Base-by-base conservation (phyloP, 2,888 invertebrate genomes). In the Dryobotodes eremita region DNA sequence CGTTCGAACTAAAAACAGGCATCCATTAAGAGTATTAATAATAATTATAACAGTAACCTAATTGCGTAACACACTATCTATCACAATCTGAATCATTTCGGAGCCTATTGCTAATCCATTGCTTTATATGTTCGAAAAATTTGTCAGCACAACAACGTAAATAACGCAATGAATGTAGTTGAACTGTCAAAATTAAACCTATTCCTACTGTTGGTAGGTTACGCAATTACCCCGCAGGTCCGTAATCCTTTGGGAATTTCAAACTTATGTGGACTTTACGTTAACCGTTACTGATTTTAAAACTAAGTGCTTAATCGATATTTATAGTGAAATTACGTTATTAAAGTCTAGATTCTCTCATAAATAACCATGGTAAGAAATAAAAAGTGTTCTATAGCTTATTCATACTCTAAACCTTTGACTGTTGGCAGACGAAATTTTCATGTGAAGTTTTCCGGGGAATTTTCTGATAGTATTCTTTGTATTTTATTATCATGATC, bases 401-500 rank as follows among this genome's bases (percentile, higher is more conserved):
- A 36, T 84, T 20, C 50, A 62, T 70, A 84, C 77, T 48, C 31
- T 59, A 26, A n/a, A 10, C 15, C 1, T 8, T 15, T 70, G 36
- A 62, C 50, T 1, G n/a, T 66, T 17, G 8, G 17, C 23, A 70
- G 57, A 72, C 23, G 48, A 64, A 59, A 81, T 62, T 50, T 55
- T 61, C 46, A 66, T 70, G 31, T 71, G 36, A 61, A 70, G 36
- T 65, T 61, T 74, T 53, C 66, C 1, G 26, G 10, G 17, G 50
- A 84, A 74, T 68, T 62, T 73, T 71, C 69, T 42, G 77, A 61
- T 55, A 65, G 20, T 74, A 69, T 48, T 26, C 70, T 71, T 61
- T 62, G 65, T n/a, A 71, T 62, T 83, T 84, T 83, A 71, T 69
- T 59, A 26, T 23, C 48, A 62, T 72, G 26, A 57, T 70, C 5